phyloP scores from a whole-genome alignment of 1,140 invertebrate genomes.

The Ips typographus region DNA sequence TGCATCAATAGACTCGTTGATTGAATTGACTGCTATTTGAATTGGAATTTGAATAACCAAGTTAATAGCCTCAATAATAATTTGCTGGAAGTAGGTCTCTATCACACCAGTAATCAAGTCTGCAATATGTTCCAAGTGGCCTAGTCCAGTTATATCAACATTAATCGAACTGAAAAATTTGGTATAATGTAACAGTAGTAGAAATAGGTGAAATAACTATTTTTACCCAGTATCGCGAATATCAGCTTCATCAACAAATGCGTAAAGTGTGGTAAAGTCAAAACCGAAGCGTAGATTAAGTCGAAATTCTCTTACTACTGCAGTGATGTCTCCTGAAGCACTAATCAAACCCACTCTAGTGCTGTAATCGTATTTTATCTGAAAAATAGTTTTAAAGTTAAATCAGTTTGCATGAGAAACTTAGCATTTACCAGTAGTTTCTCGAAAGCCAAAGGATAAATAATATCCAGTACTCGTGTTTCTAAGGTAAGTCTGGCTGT shows the following conservation, averaged over 20 bases:
- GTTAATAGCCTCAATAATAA: constrained; percentile 48
- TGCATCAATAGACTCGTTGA: constrained; percentile 25
- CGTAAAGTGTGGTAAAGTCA: constrained; percentile 28
- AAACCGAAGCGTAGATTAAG: constrained; percentile 31
- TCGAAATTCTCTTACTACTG: constrained; percentile 30
- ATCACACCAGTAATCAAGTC: constrained; percentile 53
- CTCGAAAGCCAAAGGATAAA: constrained; percentile 23
- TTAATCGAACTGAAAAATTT: constrained; percentile 42
- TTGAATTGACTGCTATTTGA: constrained; percentile 6
- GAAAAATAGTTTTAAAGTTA: constrained; percentile 1
- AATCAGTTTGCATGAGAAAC: not conserved
- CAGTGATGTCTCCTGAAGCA: constrained; percentile 22
- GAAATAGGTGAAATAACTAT: not conserved
- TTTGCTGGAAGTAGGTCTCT: constrained; percentile 52
- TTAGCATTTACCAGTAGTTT: constrained; percentile 23
- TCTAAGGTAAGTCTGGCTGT: constrained; percentile 1
- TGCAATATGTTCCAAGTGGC: constrained; percentile 53
- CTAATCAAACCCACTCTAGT: constrained; percentile 18
- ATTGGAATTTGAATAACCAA: constrained; percentile 21
- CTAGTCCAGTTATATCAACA: constrained; percentile 54
- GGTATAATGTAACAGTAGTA: not conserved
- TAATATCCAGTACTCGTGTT: constrained; percentile 16
- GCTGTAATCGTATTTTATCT: constrained; percentile 31
- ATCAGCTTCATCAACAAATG: constrained; percentile 26
- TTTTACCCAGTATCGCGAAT: constrained; percentile 36